Conservation (phyloP, 1,140 invertebrate species). For the Globodera ellingtonae region DNA sequence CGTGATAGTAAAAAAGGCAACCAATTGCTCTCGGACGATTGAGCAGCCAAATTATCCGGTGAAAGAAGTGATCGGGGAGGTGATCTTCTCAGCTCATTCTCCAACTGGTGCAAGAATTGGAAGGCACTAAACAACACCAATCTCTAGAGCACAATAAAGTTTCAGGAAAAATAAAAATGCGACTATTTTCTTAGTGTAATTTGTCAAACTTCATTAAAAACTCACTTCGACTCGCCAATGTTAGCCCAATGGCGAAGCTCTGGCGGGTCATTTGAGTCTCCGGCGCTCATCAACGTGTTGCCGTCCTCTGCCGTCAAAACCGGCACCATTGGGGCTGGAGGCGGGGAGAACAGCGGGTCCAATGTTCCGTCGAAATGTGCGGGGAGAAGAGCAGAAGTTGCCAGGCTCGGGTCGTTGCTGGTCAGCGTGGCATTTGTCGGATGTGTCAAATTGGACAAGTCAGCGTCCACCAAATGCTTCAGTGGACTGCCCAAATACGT, state of each 20-base stretch:
- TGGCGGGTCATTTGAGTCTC: conserved; percentile 22
- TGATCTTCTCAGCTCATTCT: conserved; percentile 14
- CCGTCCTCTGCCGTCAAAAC: conserved; percentile 6
- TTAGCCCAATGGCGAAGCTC: conserved; percentile 18
- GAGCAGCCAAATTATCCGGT: not conserved
- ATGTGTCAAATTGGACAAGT: not conserved
- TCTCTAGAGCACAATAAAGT: no score
- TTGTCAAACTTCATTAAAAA: not conserved
- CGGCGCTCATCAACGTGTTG: conserved; percentile 24
- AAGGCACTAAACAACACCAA: conserved; percentile 8
- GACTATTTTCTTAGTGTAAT: no score
- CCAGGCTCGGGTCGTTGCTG: not conserved
- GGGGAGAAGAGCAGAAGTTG: not conserved
- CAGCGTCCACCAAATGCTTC: not conserved
- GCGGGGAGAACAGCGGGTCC: not conserved
- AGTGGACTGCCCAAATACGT: not conserved
- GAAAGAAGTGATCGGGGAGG: conserved; percentile 16
- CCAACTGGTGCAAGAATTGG: conserved; percentile 20
- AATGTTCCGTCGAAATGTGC: not conserved
- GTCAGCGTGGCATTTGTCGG: not conserved
- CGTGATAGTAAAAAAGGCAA: not conserved
- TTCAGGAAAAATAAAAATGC: no score
- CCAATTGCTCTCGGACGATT: not conserved
- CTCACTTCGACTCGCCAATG: conserved; percentile 1
- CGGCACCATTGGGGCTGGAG: not conserved